phyloP scores from a whole-genome alignment of 2,797 vertebrate species.

The Coreius guichenoti region DNA sequence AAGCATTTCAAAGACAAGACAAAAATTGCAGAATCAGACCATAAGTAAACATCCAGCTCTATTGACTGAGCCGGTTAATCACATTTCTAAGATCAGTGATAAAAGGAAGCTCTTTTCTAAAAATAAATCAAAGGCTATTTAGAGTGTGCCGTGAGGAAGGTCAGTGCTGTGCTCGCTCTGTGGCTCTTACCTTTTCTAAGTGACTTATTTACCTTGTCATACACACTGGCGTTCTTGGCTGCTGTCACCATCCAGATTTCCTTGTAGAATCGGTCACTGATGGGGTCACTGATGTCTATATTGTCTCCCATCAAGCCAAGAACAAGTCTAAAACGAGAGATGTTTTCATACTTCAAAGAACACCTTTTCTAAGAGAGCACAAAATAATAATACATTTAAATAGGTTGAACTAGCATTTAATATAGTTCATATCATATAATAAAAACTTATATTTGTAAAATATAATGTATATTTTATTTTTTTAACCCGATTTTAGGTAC shows the following conservation, averaged over 20 bases:
- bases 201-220: constrained; percentile 61
- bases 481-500: background rate
- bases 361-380: background rate
- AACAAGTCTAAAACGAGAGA: constrained; percentile 53
- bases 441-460: background rate
- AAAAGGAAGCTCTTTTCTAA: constrained; percentile 1
- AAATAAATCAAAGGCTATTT: background rate
- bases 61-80: constrained; percentile 33
- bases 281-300: constrained; percentile 62
- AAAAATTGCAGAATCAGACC: background rate
- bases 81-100: constrained; percentile 32
- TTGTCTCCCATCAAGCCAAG: constrained; percentile 58
- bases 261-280: constrained; percentile 65
- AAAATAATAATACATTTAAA: background rate
- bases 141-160: background rate
- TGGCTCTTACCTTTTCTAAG: background rate
- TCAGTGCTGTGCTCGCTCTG: background rate
- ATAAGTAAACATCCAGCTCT: background rate
- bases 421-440: background rate
- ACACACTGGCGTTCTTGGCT: constrained; percentile 62
- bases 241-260: constrained; percentile 65
- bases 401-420: background rate
- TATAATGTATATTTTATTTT: background rate
- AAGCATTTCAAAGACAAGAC: background rate
- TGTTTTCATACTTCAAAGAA: background rate